These are phyloP conservation scores for Rapana venosa DNA, from an alignment of 2,888 invertebrate species.

Conservation along the genomic window DNA sequence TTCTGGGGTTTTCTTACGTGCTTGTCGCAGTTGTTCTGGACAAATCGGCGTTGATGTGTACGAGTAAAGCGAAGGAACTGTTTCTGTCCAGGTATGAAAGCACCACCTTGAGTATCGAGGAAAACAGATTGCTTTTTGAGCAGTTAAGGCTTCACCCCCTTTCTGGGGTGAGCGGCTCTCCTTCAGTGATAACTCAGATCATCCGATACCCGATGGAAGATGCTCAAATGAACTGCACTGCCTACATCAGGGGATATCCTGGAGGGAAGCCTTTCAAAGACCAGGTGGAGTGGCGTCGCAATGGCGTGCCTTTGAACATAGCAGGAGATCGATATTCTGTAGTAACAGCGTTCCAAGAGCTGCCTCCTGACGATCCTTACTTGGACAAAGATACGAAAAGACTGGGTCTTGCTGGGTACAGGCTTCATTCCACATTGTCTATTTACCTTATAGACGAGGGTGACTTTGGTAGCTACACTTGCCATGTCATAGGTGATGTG, in stretches of 20 bases:
- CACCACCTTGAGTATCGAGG: not conserved
- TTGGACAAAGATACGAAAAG: not conserved
- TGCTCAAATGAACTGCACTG: slow-evolving; percentile 20
- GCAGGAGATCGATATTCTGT: slow-evolving; percentile 7
- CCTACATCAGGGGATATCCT: not conserved
- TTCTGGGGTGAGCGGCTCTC: not conserved
- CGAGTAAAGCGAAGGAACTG: not conserved
- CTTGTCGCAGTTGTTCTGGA: slow-evolving; percentile 24
- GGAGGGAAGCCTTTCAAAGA: not conserved
- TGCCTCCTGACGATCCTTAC: not conserved
- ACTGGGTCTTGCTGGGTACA: not conserved
- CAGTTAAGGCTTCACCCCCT: not conserved
- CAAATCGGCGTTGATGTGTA: not conserved
- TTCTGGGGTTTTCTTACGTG: not conserved
- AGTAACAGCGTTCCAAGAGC: not conserved
- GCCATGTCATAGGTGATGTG: not conserved
- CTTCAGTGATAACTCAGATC: not conserved
- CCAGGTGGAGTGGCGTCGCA: slow-evolving; percentile 29
- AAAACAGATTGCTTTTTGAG: not conserved
- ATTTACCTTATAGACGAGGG: not conserved
- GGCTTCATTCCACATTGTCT: not conserved
- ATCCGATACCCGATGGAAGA: slow-evolving; percentile 23
- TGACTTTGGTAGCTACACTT: slow-evolving; percentile 27
- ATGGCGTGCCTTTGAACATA: not conserved
- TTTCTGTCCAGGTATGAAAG: slow-evolving; percentile 13